Evolutionary conservation across 2,113 vertebrate species (phyloP), one percentile per base, ranked within the genome.

Genomic region (Paracanthobrama guichenoti): DNA sequence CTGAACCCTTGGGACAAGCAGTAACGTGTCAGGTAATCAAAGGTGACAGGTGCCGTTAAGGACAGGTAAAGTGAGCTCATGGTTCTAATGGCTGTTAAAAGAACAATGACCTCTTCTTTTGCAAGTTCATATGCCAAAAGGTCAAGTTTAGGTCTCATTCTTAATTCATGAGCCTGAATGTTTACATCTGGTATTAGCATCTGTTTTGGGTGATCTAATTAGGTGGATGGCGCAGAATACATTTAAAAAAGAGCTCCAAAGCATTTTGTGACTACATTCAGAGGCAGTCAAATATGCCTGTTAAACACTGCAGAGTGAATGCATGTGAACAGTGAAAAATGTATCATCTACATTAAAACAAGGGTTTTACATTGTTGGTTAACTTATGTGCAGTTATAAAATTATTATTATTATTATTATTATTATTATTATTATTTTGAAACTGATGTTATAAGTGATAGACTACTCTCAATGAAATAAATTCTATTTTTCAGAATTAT

Each of bases 1-100:
- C 3, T 12, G 7, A 62, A 73, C 55, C 69, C 39, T 35, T 35
- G 48, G 78, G 72, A 6, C n/a, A 72, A 66, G 71, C 39, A 84
- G 53, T 12, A 73, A 69, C n/a, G 57, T 82, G 62, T 64, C 60
- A 71, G 62, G 57, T 71, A 39, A 50, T 86, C 85, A 69, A 46
- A 59, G 39, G 69, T 4, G 9, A 72, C 69, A 72, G 50, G 44
- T 78, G 76, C n/a, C 57, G 20, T 44, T 48, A 46, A 74, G 13
- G 72, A 67, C 76, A 83, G 57, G 67, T 44, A 20, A 71, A 74
- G 57, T 31, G 24, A 71, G 62, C 67, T 72, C 35, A 46, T 13
- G 83, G 11, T 13, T 79, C 44, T 44, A 57, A 24, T 73, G 35
- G 26, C 44, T 67, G 72, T 14, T 42, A 44, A 48, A 66, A 31